Evolutionary conservation across 2,888 invertebrate species (phyloP), one percentile per base, ranked within the genome.

Genomic region (Cryptophagus acutangulus): DNA sequence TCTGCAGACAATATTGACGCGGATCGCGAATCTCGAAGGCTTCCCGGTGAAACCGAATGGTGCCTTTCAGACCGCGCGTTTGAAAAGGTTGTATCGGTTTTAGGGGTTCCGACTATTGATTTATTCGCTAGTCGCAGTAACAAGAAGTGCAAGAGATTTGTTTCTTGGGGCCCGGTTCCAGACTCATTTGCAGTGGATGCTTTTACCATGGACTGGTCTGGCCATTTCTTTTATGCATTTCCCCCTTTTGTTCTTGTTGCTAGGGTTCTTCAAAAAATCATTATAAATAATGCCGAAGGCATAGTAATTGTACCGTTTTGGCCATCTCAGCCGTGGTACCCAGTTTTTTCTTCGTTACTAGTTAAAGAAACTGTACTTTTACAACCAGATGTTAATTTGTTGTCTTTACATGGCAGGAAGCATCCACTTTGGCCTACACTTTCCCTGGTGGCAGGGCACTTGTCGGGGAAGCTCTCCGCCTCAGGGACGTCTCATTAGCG

Each of bases 211-310:
- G 3, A 10, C 15, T 49, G 49, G 46, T 14, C 20, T 9, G 17
- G 24, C 9, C 31, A 28, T 20, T 43, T 24, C 18, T 46, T 46
- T 38, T 44, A 49, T 33, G 46, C 44, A 2, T 49, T 49, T 30
- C 44, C 44, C 6, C 46, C 48, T 8, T 46, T 49, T 38, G 13
- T 33, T 3, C 24, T 47, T 5, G 40, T 46, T 29, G 15, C 36
- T 10, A 44, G 36, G 31, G 18, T 10, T 16, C 12, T 49, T 6
- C 36, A 29, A 9, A 46, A 49, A 35, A 46, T 46, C 6, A 36
- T 40, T n/a, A 25, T 15, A 34, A 44, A 49, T 16, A 18, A 41
- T 14, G 41, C 45, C 1, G 29, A 20, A 4, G 46, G 41, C 6
- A 44, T 46, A 12, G 38, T 48, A 8, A 41, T 46, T 10, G 41